Evolutionary conservation across 2,113 vertebrate genomes (phyloP).

Genomic region (Tringa solitaria): DNA sequence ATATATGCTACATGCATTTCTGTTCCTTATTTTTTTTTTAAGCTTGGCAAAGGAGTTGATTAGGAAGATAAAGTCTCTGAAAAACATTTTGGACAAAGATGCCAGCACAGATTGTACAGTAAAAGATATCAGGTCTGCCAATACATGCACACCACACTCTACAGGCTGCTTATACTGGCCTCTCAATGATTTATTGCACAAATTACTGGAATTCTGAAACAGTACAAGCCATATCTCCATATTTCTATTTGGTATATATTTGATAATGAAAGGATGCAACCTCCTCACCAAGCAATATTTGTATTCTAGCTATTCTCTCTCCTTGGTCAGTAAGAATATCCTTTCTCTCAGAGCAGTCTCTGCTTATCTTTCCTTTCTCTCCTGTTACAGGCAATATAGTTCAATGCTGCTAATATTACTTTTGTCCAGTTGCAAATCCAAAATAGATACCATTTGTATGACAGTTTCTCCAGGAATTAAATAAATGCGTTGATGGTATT

Average conservation of each 20-base stretch:
- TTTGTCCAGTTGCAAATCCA: background rate
- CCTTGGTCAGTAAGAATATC: background rate
- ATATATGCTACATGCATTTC: background rate
- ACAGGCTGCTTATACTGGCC: background rate
- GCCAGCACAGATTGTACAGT: constrained; percentile 60
- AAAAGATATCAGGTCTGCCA: constrained; percentile 41
- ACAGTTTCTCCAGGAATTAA: background rate
- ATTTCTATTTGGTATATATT: background rate
- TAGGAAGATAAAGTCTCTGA: constrained; percentile 37
- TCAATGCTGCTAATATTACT: background rate
- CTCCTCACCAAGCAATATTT: background rate
- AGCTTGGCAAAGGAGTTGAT: constrained; percentile 40
- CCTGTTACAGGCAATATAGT: background rate
- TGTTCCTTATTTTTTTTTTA: background rate
- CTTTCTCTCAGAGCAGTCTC: background rate
- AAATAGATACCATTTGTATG: background rate
- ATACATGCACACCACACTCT: background rate
- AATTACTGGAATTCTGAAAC: constrained; percentile 25
- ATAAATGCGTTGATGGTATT: background rate
- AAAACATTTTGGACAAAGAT: constrained; percentile 51
- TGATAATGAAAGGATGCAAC: background rate
- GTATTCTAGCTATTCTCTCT: background rate
- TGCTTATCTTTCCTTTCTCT: background rate
- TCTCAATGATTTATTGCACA: constrained; percentile 22
- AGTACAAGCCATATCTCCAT: background rate